Evolutionary conservation across 2,797 vertebrate genomes (phyloP), one percentile per base, ranked within the genome.

Genomic region (Gymnothorax reevesii): DNA sequence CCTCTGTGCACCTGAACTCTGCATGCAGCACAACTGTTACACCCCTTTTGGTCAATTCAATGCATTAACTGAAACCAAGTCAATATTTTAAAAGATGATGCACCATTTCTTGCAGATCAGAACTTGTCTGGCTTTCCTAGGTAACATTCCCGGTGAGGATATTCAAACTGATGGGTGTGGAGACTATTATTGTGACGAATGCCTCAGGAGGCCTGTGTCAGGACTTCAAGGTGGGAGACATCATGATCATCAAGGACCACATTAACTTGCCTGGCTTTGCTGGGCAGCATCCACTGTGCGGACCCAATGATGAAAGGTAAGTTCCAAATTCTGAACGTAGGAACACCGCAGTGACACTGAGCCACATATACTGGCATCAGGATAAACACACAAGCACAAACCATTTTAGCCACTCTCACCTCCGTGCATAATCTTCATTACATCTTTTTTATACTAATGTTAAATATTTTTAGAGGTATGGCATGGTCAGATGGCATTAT

Each of bases 241-340:
- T 96, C 87, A 95, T 95, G 95, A 87, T 96, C 88, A 94, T 95
- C 88, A 95, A 95, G 88, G 95, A 95, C 89, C 94, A 95, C 88
- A 94, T 96, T 91, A 96, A 95, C 91, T 90, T 96, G 86, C 94
- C 95, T 0, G 95, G 95, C 0, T 94, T 95, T 13, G 94, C 94
- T 2, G 95, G 95, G 82, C 93, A 94, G 64, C 93, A 95, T 82
- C 95, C 94, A 0, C 92, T 95, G 49, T 94, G 92, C 87, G 94
- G 95, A 27, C 95, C 95, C 87, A 95, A 96, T 22, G 95, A 96
- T 4, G 94, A 95, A 90, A 87, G 94, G 94, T 96, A 87, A 0
- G 84, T 33, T 79, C 42, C 49, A 71, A 83, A 20, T 7, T 10
- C 22, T 3, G 49, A 13, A 57, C 55, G 60, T n/a, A 6, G 25